Percentiles rank a stretch among this genome's conserved stretches.
These are phyloP conservation scores for Pempheris klunzingeri DNA, from an alignment of 2,797 vertebrate species.

Conservation along the genomic window DNA sequence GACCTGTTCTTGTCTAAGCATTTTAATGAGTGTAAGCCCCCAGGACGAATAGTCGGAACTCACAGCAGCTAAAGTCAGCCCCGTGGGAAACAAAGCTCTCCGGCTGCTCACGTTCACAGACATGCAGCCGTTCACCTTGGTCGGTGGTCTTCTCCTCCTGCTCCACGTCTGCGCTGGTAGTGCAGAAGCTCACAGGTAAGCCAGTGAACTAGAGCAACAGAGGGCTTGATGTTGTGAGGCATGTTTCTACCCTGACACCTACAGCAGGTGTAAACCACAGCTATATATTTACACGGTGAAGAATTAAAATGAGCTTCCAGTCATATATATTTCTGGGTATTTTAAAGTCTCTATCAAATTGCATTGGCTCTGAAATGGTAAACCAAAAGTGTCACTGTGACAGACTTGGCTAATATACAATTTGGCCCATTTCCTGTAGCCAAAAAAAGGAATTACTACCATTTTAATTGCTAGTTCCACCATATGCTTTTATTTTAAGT, in stretches of 20 bases:
- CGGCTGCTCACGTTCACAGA: conserved; percentile 64
- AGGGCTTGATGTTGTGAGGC: conserved; percentile 14
- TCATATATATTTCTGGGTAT: conserved; percentile 1
- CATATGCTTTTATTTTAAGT: conserved; percentile 25
- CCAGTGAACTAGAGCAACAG: conserved; percentile 19
- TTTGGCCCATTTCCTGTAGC: conserved; percentile 6
- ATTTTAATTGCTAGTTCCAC: conserved; percentile 29
- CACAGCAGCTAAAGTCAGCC: conserved; percentile 46
- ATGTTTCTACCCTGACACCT: conserved; percentile 27
- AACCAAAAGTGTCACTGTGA: not conserved
- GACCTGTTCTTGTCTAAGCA: conserved; percentile 60
- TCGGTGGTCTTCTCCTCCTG: conserved; percentile 73
- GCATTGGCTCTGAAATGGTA: conserved; percentile 10
- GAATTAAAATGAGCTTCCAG: conserved; percentile 11
- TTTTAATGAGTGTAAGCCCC: conserved; percentile 70
- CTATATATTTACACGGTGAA: not conserved
- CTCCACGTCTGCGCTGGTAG: conserved; percentile 69
- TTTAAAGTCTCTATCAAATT: conserved; percentile 9
- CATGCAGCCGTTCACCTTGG: conserved; percentile 82
- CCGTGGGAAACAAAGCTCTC: conserved; percentile 62
- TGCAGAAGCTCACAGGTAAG: conserved; percentile 81
- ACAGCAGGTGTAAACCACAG: conserved; percentile 44
- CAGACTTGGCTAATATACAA: conserved; percentile 6
- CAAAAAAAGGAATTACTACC: conserved; percentile 20
- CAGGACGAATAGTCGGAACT: conserved; percentile 57